Conservation (phyloP, 2,797 vertebrate genomes). For the Siniperca scherzeri region DNA sequence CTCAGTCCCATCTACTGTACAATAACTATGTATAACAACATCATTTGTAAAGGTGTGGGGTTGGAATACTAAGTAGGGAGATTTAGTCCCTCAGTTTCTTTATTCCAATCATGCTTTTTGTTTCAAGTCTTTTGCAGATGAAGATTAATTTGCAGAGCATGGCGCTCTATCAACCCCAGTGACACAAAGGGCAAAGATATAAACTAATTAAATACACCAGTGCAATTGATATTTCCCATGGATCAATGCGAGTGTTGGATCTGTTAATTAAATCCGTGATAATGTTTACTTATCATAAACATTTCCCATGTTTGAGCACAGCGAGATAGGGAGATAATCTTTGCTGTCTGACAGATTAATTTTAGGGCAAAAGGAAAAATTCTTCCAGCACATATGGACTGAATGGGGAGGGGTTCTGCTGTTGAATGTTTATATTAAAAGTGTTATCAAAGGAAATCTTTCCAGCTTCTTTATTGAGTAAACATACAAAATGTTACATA, state of each 20-base stretch:
- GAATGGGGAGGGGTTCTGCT: background rate
- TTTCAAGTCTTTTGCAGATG: slow-evolving; percentile 82
- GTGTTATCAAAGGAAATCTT: slow-evolving; percentile 40
- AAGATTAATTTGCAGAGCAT: slow-evolving; percentile 84
- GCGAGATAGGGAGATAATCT: slow-evolving; percentile 76
- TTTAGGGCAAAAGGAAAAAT: slow-evolving; percentile 64
- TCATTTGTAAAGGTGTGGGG: slow-evolving; percentile 24
- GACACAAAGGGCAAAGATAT: slow-evolving; percentile 83
- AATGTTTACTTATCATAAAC: slow-evolving; percentile 87
- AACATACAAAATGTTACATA: slow-evolving; percentile 4
- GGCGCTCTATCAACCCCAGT: slow-evolving; percentile 78
- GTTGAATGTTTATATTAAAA: slow-evolving; percentile 38
- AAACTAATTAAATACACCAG: slow-evolving; percentile 85
- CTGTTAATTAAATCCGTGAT: slow-evolving; percentile 85
- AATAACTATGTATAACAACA: slow-evolving; percentile 32
- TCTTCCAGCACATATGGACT: slow-evolving; percentile 22
- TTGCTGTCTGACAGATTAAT: slow-evolving; percentile 77
- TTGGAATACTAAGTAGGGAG: slow-evolving; percentile 46
- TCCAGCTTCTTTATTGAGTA: background rate
- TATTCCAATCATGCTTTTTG: slow-evolving; percentile 74
- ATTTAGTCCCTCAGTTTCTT: slow-evolving; percentile 51
- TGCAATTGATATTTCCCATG: slow-evolving; percentile 81
- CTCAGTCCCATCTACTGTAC: slow-evolving; percentile 45
- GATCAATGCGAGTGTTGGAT: slow-evolving; percentile 82
- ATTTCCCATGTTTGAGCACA: slow-evolving; percentile 76